Evolutionary conservation across 2,797 vertebrate genomes (phyloP), one percentile per base, ranked within the genome.

Genomic region (Scyliorhinus canicula): DNA sequence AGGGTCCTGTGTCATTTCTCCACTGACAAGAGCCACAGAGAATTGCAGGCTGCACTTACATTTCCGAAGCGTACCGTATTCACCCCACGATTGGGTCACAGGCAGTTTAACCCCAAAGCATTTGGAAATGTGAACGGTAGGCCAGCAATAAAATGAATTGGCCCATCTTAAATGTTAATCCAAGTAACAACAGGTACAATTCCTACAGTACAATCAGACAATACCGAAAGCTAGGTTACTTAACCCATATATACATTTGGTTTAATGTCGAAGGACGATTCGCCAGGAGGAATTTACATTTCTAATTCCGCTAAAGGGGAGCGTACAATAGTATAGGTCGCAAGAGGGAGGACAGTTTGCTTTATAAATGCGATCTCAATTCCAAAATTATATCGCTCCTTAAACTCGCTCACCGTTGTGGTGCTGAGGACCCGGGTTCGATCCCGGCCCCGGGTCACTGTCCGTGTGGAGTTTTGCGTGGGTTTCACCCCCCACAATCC

Each of bases 1-100:
- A 95, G 96, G 86, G 44, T 60, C 93, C 63, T 93, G 93, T 69
- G n/a, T 93, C 90, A 93, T 93, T 93, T 93, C 90, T 65, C 63
- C 60, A 12, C 65, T 71, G 93, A 69, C 93, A 69, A n/a, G 55
- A 63, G 57, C 16, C 86, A 90, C 16, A 63, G 86, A 60, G 55
- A 7, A 90, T 63, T 40, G 86, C 55, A n/a, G 28, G 63, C 40
- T 69, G 63, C 44, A 35, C 63, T 93, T 69, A 50, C 40, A 50
- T 69, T 69, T 31, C 71, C 65, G 63, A 69, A 44, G 52, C 5
- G 26, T 47, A 69, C 26, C 44, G 47, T 93, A 16, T 93, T 93
- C 93, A 52, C 93, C 93, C 67, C 28, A 3, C 1, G 93, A 50
- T 71, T 69, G 19, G 40, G 40, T 50, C 40, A 31, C 91, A 28